Conservation (phyloP, 2,797 vertebrate species). For the Mus minutoides region DNA sequence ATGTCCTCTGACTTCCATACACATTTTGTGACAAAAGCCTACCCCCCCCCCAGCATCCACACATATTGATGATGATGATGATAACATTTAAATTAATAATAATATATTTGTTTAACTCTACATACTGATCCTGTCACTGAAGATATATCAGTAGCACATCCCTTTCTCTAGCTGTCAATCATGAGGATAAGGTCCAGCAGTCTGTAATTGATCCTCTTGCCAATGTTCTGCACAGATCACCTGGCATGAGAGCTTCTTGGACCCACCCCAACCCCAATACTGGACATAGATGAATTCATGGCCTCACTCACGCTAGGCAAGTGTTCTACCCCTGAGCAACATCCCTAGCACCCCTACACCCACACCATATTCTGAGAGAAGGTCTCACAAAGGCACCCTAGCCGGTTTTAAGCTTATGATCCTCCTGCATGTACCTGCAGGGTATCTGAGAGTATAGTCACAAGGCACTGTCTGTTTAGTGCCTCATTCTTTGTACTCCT, state of each 20-base stretch:
- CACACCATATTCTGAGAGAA: not conserved
- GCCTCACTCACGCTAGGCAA: not conserved
- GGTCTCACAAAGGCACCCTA: not conserved
- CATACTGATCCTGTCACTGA: not conserved
- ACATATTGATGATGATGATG: not conserved
- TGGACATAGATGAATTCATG: not conserved
- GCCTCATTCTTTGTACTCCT: not conserved
- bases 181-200: not conserved
- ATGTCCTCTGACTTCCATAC: not conserved
- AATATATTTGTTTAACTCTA: too few species aligned
- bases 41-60: not conserved
- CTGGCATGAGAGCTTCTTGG: not conserved
- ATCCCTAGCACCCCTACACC: not conserved
- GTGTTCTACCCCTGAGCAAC: not conserved
- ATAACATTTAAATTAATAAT: not conserved
- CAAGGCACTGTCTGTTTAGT: too few species aligned
- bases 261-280: not conserved
- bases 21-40: not conserved
- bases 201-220: not conserved
- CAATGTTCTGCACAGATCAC: not conserved
- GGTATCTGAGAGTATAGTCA: not conserved
- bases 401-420: not conserved
- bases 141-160: not conserved
- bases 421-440: not conserved
- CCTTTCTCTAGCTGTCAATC: not conserved